Conservation (phyloP, 2,888 invertebrate species). For the Epirrhoe tristata region DNA sequence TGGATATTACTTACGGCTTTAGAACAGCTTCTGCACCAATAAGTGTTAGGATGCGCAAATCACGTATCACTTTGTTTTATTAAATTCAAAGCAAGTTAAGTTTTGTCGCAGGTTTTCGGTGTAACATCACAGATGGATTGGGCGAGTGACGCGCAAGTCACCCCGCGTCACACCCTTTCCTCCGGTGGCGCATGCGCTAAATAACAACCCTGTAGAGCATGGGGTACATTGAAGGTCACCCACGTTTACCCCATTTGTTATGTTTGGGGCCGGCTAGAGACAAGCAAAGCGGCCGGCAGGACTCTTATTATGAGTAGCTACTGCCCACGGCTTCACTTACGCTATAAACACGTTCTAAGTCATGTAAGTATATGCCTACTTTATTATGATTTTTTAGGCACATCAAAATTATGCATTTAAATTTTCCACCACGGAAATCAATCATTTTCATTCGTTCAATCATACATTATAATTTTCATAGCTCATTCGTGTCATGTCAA, state of each 20-base stretch:
- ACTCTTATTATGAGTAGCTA: not conserved
- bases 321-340: no score
- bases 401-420: no score
- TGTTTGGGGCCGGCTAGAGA: not conserved
- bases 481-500: no score
- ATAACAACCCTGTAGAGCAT: not conserved
- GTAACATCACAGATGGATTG: not conserved
- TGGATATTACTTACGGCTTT: not conserved
- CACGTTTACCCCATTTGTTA: not conserved
- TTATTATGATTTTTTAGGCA: no score
- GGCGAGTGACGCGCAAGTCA: constrained; percentile 1
- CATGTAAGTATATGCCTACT: no score
- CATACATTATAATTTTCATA: no score
- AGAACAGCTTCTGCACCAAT: not conserved
- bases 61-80: not conserved
- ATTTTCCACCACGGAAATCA: no score
- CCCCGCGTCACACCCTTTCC: not conserved
- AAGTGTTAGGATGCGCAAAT: not conserved
- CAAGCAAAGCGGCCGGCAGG: not conserved
- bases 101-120: not conserved
- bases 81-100: not conserved
- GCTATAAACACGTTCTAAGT: no score
- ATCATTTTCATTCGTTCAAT: no score
- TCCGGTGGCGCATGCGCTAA: not conserved
- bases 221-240: not conserved